Base-by-base conservation (phyloP, 2,888 invertebrate genomes). In the Priapulus caudatus region DNA sequence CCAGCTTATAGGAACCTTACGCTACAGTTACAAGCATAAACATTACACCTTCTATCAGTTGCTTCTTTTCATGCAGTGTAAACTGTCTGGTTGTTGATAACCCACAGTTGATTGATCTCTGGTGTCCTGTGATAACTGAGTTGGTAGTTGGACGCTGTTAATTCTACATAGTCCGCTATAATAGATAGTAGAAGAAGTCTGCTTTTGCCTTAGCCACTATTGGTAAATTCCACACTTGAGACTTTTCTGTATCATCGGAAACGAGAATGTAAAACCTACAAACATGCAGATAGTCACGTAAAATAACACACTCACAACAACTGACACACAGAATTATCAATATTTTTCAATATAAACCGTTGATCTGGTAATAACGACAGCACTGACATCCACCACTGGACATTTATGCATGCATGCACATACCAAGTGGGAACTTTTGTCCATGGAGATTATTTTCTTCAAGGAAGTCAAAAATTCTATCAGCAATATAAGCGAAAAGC, bases 261-360 rank as follows among this genome's bases (percentile, higher is more conserved):
- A 87, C 23, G 86, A 86, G 72, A 87, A 87, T 1, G 86, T 86
- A 71, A 87, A 87, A 4, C 85, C 84, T 82, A 72, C n/a, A n/a
- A n/a, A n/a, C n/a, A n/a, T n/a, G n/a, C n/a, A n/a, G n/a, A n/a
- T n/a, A n/a, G n/a, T n/a, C n/a, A n/a, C n/a, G n/a, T n/a, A n/a
- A n/a, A n/a, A n/a, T n/a, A n/a, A n/a, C n/a, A n/a, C n/a, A n/a
- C n/a, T n/a, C n/a, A n/a, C n/a, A n/a, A n/a, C n/a, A n/a, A n/a
- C n/a, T n/a, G n/a, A n/a, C n/a, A n/a, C n/a, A n/a, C n/a, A n/a
- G n/a, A n/a, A n/a, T n/a, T n/a, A n/a, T n/a, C n/a, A n/a, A n/a
- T n/a, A n/a, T n/a, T n/a, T n/a, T n/a, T n/a, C n/a, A n/a, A n/a
- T n/a, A n/a, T n/a, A n/a, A n/a, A n/a, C n/a, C n/a, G n/a, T n/a